Conservation (phyloP, 2,888 invertebrate species). For the Brenthis ino region DNA sequence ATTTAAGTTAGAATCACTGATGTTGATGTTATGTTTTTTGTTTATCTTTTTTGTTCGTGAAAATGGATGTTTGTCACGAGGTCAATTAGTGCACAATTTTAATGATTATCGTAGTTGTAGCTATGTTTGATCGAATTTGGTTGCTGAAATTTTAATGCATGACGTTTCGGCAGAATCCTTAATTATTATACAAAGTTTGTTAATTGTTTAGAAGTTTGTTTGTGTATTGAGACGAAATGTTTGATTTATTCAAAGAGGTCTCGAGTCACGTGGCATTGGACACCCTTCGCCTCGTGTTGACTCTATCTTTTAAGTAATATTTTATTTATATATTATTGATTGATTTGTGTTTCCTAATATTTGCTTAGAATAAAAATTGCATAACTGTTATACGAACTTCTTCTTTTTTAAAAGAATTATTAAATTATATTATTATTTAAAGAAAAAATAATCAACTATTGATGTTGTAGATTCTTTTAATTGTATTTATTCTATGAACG, state of each 20-base stretch:
- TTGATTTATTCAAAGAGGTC: constrained; percentile 65
- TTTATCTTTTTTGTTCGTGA: constrained; percentile 30
- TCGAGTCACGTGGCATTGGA: constrained; percentile 58
- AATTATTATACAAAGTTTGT: constrained; percentile 56
- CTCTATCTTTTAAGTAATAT: not conserved
- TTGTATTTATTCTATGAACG: too few species aligned
- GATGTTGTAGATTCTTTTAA: too few species aligned
- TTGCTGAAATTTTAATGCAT: constrained; percentile 39
- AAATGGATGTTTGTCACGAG: not conserved
- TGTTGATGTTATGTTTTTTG: constrained; percentile 39
- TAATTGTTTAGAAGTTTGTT: constrained; percentile 65
- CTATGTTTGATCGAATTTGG: constrained; percentile 22
- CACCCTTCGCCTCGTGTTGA: constrained; percentile 47
- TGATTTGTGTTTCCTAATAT: not conserved
- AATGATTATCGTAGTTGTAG: constrained; percentile 15
- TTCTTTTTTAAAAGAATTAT: too few species aligned
- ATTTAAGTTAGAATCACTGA: constrained; percentile 71
- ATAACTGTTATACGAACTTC: too few species aligned
- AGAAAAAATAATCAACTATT: too few species aligned
- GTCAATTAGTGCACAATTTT: constrained; percentile 4
- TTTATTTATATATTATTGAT: constrained; percentile 6
- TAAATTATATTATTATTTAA: too few species aligned
- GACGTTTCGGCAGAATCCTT: constrained; percentile 48
- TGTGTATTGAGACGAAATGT: constrained; percentile 54
- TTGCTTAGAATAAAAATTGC: not conserved